Base-by-base conservation (phyloP, 2,797 vertebrate species). In the Gorsachius magnificus region DNA sequence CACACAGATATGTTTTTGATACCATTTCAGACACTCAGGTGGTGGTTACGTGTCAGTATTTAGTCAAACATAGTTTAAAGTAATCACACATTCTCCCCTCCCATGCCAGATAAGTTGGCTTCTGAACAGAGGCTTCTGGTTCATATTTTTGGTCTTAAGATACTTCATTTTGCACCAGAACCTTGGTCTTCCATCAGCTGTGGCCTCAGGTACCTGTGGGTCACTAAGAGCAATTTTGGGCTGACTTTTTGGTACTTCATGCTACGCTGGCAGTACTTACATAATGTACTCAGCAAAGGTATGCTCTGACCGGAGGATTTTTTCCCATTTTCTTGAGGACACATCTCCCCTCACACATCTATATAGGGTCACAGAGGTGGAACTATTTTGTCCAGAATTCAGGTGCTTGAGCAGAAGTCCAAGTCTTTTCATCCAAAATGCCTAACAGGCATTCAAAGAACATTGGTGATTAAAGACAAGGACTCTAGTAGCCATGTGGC, bases 351-450 rank as follows among this genome's bases (percentile, higher is more conserved):
- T 53, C 61, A 69, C 15, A 68, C 26, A 36, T 21, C 25, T 70
- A 9, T 50, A 4, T 9, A 69, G 38, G 16, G 7, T 66, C 51
- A 45, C 63, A 81, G 41, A 54, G 21, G 70, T 83, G 50, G 82
- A 96, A 87, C 21, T 25, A 45, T 90, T 85, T 91, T 89, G 77
- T 70, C 75, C 75, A 92, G 64, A 91, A 89, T 96, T 93, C 75
- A 87, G 51, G 80, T 60, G 15, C 46, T 51, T 82, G 70, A 92
- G 61, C 38, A 89, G 79, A 93, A 82, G 28, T 61, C n/a, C 35
- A 68, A 85, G 46, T 61, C 17, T 70, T 72, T 92, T 92, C 56
- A 66, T 51, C 51, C 56, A 70, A 16, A 31, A 35, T 2, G 3
- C 19, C 26, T 46, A 81, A 51, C 36, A 82, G 18, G 76, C 83